Evolutionary conservation across 2,888 invertebrate genomes (phyloP).

Genomic region (Cheilosia impressa): DNA sequence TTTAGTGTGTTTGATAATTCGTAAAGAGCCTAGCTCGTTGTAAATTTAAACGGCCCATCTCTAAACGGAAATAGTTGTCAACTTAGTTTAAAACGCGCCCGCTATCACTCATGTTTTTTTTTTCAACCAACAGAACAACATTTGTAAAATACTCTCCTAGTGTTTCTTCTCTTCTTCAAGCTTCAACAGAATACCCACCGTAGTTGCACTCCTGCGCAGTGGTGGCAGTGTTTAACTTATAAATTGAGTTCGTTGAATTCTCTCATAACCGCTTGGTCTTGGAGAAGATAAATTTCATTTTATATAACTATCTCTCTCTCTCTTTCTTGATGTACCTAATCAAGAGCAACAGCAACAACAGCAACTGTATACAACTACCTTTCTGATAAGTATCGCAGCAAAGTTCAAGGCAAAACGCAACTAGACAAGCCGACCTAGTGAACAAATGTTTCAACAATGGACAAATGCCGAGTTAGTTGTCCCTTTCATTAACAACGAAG

Average conservation of each 20-base stretch:
- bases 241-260: constrained; percentile 76
- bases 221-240: constrained; percentile 84
- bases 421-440: constrained; percentile 82
- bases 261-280: constrained; percentile 81
- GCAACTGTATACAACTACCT: constrained; percentile 74
- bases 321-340: neutral
- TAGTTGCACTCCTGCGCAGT: constrained; percentile 81
- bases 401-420: constrained; percentile 83
- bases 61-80: constrained; percentile 35
- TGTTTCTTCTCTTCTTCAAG: constrained; percentile 58
- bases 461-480: constrained; percentile 78
- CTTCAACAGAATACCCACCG: constrained; percentile 76
- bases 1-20: constrained; percentile 58
- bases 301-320: neutral
- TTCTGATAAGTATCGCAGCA: constrained; percentile 83
- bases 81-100: constrained; percentile 22
- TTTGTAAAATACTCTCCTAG: constrained; percentile 50
- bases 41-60: constrained; percentile 40
- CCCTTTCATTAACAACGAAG: constrained; percentile 19
- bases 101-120: constrained; percentile 25
- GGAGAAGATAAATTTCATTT: constrained; percentile 75
- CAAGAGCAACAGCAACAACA: constrained; percentile 6
- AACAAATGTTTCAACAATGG: constrained; percentile 79
- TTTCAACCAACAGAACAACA: constrained; percentile 15
- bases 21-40: constrained; percentile 49